Base-by-base conservation (phyloP, 2,888 invertebrate genomes). In the Drosophila phalerata region DNA sequence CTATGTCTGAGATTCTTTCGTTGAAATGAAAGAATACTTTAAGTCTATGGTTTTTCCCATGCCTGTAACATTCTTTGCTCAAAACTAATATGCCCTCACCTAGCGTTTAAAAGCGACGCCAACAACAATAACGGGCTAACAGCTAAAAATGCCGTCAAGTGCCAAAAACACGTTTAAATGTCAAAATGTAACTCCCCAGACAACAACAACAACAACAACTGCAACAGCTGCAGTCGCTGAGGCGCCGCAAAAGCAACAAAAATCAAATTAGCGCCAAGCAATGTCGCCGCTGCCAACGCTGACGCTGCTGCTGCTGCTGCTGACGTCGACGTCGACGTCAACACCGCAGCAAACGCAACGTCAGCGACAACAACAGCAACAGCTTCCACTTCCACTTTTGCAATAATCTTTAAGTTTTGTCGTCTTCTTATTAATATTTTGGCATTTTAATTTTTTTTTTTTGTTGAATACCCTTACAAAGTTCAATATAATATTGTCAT, bases 121-220 rank as follows among this genome's bases (percentile, higher is more conserved):
- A 63, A 60, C 62, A 73, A 64, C 45, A 55, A 69, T 62, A 79
- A 62, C 60, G 64, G 69, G 28, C 53, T 49, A 38, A 51, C 38
- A 60, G 74, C 52, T 73, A 61, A 81, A 84, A 73, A 80, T 73
- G 73, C 73, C 63, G 74, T 73, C 81, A 87, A 87, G 88, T 82
- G 82, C 88, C 89, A 81, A 83, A 82, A 88, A 83, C 83, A 84
- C 85, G 89, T 89, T 84, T 84, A 81, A 84, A 84, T 83, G 83
- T 89, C 83, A 83, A 81, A 83, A 88, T 77, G 87, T 86, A 83
- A 88, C 69, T 73, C 57, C 68, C 61, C 63, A 66, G 66, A 51
- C 53, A 51, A 61, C 38, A 60, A 56, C 52, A 64, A 42, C 17
- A 40, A 17, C 65, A 73, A 73, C 61, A 85, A 85, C 67, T 69